phyloP scores from a whole-genome alignment of 2,797 vertebrate species.

The Amphiprion clarkii region DNA sequence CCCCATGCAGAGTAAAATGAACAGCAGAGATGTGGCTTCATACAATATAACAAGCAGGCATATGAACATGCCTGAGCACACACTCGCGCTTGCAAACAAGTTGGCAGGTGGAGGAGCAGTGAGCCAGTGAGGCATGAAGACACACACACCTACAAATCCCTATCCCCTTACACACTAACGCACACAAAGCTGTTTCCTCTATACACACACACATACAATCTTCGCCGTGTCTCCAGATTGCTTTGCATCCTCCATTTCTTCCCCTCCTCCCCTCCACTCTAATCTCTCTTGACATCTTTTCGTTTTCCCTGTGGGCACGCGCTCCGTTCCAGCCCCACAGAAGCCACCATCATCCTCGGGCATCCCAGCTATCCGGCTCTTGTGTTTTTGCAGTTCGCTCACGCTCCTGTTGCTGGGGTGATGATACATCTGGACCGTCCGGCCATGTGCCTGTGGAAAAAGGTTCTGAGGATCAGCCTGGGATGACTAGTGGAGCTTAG shows the following conservation, averaged over 20 bases:
- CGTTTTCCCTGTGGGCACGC: constrained; percentile 50
- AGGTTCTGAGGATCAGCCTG: constrained; percentile 11
- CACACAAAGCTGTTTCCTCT: constrained; percentile 12
- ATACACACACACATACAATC: background rate
- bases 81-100: constrained; percentile 35
- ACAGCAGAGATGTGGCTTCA: constrained; percentile 17
- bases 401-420: constrained; percentile 52
- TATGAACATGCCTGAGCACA: constrained; percentile 37
- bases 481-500: constrained; percentile 57
- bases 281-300: constrained; percentile 71
- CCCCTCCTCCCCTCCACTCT: constrained; percentile 25
- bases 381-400: constrained; percentile 48
- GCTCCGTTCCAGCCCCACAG: constrained; percentile 29
- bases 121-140: constrained; percentile 41
- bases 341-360: constrained; percentile 29
- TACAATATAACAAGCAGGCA: constrained; percentile 14
- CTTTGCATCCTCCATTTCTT: constrained; percentile 15
- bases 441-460: constrained; percentile 19
- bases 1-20: constrained; percentile 18
- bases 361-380: constrained; percentile 12
- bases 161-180: constrained; percentile 13
- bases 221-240: constrained; percentile 26
- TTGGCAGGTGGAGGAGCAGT: constrained; percentile 50
- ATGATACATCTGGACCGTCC: constrained; percentile 39
- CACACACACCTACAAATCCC: constrained; percentile 36